These are phyloP conservation scores for Coptodon bakossiorum DNA, from an alignment of 2,113 vertebrate genomes.

Conservation along the genomic window DNA sequence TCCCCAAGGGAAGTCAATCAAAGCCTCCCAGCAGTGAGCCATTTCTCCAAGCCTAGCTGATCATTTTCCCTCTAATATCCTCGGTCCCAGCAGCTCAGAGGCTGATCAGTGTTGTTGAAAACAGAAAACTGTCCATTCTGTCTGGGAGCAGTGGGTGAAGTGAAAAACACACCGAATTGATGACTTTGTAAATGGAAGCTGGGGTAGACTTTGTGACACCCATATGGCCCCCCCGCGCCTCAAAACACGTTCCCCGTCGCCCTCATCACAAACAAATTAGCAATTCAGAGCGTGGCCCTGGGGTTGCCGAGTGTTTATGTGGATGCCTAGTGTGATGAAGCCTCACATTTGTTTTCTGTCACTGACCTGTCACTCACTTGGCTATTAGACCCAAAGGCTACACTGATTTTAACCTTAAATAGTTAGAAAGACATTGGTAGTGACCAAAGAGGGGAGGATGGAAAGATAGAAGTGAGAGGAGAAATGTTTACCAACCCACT, in stretches of 20 bases:
- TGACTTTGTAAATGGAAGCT: constrained; percentile 49
- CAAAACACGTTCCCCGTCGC: constrained; percentile 7
- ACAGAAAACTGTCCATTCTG: constrained; percentile 53
- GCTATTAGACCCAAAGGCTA: constrained; percentile 32
- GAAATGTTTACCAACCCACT: constrained; percentile 3
- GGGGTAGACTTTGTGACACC: constrained; percentile 29
- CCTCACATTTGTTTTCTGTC: constrained; percentile 73
- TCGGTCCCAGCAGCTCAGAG: constrained; percentile 27
- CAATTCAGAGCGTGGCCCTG: constrained; percentile 62
- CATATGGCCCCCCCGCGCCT: not conserved
- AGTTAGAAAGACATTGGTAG: constrained; percentile 18
- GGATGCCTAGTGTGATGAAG: constrained; percentile 66
- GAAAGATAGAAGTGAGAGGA: not conserved
- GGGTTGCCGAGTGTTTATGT: constrained; percentile 60
- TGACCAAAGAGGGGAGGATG: not conserved
- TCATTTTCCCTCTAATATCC: constrained; percentile 65
- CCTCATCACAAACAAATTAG: constrained; percentile 60
- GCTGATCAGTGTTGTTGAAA: constrained; percentile 68
- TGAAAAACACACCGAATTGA: constrained; percentile 58
- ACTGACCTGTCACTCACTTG: constrained; percentile 62
- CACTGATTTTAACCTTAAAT: constrained; percentile 41
- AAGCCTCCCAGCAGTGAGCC: constrained; percentile 45
- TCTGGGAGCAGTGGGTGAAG: constrained; percentile 7
- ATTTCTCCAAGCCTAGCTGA: constrained; percentile 49
- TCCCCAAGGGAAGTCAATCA: constrained; percentile 57